Conservation (phyloP, 1,140 invertebrate species). For the Solen grandis region DNA sequence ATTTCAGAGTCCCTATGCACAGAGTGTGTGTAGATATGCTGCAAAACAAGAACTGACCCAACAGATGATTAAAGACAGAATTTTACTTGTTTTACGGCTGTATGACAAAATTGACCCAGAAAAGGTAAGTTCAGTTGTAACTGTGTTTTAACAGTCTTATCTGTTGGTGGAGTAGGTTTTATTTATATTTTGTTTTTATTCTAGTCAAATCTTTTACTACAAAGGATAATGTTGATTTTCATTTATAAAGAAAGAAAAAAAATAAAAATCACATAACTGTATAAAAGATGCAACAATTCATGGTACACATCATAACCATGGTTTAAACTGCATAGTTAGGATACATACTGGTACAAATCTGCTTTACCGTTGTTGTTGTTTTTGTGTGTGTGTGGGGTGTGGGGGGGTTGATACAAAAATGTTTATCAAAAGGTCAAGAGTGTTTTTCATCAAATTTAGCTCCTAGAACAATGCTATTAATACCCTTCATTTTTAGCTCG, state of each 20-base stretch:
- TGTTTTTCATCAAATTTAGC: no score
- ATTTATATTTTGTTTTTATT: background rate
- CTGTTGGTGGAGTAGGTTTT: slow-evolving; percentile 31
- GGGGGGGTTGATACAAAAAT: no score
- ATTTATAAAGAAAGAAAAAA: background rate
- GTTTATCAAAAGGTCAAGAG: no score
- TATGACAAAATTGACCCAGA: slow-evolving; percentile 97
- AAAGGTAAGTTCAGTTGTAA: no score
- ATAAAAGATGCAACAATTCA: background rate
- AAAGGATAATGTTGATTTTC: background rate
- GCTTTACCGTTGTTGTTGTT: no score
- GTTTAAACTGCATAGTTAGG: no score
- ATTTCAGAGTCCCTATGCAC: slow-evolving; percentile 57
- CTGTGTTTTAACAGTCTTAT: no score
- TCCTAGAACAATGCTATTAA: no score
- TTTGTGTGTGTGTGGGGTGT: no score
- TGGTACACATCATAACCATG: background rate
- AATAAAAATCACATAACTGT: background rate
- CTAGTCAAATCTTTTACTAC: background rate
- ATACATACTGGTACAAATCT: no score
- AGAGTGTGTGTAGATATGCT: slow-evolving; percentile 86
- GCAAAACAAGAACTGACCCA: no score
- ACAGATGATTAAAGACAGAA: slow-evolving; percentile 92
- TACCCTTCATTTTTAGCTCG: no score
- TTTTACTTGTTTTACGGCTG: slow-evolving; percentile 95